Base-by-base conservation (phyloP, 2,797 vertebrate species). In the Morus bassanus region DNA sequence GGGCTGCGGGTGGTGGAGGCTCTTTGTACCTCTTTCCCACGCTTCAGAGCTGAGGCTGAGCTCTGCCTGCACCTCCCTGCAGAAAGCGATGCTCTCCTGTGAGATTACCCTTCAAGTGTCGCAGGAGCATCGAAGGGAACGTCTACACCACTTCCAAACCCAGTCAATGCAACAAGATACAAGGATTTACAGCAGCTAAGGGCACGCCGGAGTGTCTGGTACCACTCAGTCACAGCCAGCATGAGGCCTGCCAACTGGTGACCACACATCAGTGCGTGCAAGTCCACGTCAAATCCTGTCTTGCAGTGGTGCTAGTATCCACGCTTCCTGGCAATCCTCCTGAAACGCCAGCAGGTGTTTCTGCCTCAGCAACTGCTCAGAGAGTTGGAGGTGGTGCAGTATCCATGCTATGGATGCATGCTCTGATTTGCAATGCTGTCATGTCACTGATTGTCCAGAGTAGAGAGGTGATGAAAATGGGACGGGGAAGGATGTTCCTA, bases 351-450 rank as follows among this genome's bases (percentile, higher is more conserved):
- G 57, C 27, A 61, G 53, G 33, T 39, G 16, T 15, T 73, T 18
- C 64, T 72, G 57, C 65, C 65, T 45, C 65, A 35, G 28, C 67
- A 39, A 0, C 35, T 48, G 24, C 85, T 35, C 84, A 24, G 72
- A 11, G 54, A 37, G 31, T 4, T 28, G 84, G 73, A 74, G 15
- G 8, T n/a, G 27, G 10, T 46, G 57, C 31, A 24, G 27, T 12
- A 56, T 5, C 61, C 11, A 1, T 4, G 37, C 56, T 4, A 14
- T 1, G 33, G 46, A n/a, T 1, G 6, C 27, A 35, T 7, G n/a
- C n/a, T 59, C 57, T 59, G 72, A 74, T 10, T 25, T 23, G 48
- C 57, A 84, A 18, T 12, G 53, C 54, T 48, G 35, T 68, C 3
- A 1, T 16, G 25, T 53, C 37, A 61, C 7, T 67, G 43, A 24